phyloP scores from a whole-genome alignment of 2,113 vertebrate genomes.

The Pteropus alecto region DNA sequence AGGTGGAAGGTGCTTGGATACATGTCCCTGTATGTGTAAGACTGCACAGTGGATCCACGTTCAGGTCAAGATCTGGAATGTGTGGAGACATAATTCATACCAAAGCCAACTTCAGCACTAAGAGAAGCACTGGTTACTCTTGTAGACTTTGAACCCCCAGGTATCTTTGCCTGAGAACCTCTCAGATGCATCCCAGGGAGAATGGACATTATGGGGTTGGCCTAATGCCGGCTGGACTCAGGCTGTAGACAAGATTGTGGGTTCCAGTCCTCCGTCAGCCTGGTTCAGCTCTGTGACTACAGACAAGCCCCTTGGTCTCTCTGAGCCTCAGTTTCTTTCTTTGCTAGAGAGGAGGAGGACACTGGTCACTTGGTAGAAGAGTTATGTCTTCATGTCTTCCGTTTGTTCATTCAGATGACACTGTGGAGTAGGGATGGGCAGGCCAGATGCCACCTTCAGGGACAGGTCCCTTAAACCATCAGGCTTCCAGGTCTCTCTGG shows the following conservation, averaged over 20 bases:
- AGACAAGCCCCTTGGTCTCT: neutral
- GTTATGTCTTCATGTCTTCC: neutral
- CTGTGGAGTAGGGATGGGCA: neutral
- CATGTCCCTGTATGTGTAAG: fast-evolving
- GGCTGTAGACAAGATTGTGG: no score
- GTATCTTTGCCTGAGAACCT: neutral
- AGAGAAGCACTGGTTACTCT: neutral
- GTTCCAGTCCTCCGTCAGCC: neutral
- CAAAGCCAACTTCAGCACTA: neutral
- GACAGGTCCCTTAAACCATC: neutral
- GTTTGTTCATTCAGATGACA: neutral
- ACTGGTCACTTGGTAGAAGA: no score
- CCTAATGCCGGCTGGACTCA: neutral
- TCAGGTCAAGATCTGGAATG: neutral
- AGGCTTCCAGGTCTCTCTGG: neutral
- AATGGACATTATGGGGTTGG: fast-evolving
- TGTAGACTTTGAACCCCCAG: neutral
- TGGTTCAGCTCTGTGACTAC: neutral
- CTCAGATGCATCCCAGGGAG: neutral
- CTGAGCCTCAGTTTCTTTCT: neutral
- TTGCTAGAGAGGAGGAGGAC: neutral
- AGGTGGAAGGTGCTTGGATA: neutral
- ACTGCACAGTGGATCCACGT: fast-evolving
- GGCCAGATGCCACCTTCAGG: neutral
- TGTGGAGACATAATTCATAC: neutral